Conservation (phyloP, 2,888 invertebrate genomes). For the Apodemia zela region DNA sequence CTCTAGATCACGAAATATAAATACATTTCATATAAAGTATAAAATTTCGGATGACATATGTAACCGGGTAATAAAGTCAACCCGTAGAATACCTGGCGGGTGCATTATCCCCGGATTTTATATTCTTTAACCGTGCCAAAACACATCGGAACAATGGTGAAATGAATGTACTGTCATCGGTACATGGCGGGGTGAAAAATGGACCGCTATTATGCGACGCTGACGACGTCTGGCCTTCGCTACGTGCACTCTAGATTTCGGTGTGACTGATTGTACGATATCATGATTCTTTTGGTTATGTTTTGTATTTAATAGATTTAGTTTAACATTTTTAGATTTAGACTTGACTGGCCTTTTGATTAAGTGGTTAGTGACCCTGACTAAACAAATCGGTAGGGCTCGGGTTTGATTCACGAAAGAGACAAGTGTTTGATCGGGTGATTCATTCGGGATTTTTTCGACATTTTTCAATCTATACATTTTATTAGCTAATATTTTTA, state of each 20-base stretch:
- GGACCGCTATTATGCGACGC: constrained; percentile 32
- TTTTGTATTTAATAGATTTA: constrained; percentile 6
- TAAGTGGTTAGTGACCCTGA: too few species aligned
- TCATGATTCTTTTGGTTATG: constrained; percentile 15
- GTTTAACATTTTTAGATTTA: neutral
- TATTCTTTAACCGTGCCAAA: constrained; percentile 48
- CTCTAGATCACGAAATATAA: too few species aligned
- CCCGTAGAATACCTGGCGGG: constrained; percentile 27
- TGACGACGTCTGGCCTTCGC: constrained; percentile 27
- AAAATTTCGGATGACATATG: constrained; percentile 21
- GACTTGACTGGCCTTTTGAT: too few species aligned
- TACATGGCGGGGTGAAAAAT: constrained; percentile 45
- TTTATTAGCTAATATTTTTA: too few species aligned
- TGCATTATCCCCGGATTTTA: constrained; percentile 35
- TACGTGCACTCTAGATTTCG: constrained; percentile 25
- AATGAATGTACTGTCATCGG: constrained; percentile 50
- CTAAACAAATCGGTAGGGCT: too few species aligned
- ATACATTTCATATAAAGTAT: constrained; percentile 10
- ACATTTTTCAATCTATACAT: too few species aligned
- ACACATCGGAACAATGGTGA: constrained; percentile 43
- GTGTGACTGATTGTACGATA: constrained; percentile 27
- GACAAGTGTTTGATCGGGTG: too few species aligned
- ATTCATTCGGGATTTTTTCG: too few species aligned
- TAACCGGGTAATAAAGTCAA: constrained; percentile 27
- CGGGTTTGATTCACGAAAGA: too few species aligned